Evolutionary conservation across 2,888 invertebrate species (phyloP), one percentile per base, ranked within the genome.

Genomic region (Plebejus melissa): DNA sequence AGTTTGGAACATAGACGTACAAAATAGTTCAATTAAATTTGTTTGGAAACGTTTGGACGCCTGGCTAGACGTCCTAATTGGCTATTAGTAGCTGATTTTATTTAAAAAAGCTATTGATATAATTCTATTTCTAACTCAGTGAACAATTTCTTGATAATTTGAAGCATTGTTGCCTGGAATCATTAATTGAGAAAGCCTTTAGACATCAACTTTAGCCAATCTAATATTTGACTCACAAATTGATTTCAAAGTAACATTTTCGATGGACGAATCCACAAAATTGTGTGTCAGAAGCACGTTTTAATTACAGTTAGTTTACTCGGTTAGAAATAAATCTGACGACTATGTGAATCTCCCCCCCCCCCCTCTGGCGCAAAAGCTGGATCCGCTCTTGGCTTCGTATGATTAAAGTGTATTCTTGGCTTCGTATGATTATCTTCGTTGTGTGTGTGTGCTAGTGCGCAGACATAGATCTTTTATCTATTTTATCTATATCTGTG

Each of bases 21-120:
- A 16, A 38, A 69, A 38, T 69, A 69, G 38, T 70, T 70, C 41
- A 70, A 70, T 70, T 70, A 70, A 70, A 70, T 32, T 69, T 69
- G 41, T 70, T 41, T 70, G n/a, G 41, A 70, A 69, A 41, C n/a
- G 41, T 22, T 36, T 11, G 7, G 36, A 1, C 41, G n/a, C 70
- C 41, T 70, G 41, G 22, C 41, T n/a, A 70, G 70, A 70, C 70
- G 11, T 41, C 41, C 41, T 70, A 70, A 70, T 70, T 41, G 69
- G 69, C 69, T 28, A 69, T 69, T 69, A 69, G 69, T 69, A 16
- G 5, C 36, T 36, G 13, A 70, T 70, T 28, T n/a, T 36, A 32
- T 36, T 65, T 36, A 6, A 65, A 28, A 65, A 65, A 65, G 11
- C 60, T 9, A 58, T 60, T 60, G 60, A 60, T 60, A 60, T 2